A percentile compares a stretch with the other conserved stretches of the same genome.
Conservation (phyloP, 2,888 invertebrate species). For the Leistus spinibarbis region DNA sequence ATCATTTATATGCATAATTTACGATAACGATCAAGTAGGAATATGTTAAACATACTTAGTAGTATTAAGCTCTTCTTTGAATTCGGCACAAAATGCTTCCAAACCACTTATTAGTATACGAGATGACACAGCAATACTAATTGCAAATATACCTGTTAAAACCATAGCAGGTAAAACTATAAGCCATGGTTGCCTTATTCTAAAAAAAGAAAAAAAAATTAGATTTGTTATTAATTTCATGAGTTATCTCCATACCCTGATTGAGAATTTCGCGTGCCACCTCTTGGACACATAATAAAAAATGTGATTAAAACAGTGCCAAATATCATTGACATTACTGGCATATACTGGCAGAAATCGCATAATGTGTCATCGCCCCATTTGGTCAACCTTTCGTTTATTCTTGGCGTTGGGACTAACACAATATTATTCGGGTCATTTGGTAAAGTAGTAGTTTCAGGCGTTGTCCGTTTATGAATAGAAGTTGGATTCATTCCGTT, state of each 20-base stretch:
- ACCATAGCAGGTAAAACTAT: constrained; percentile 48
- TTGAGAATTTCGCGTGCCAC: constrained; percentile 44
- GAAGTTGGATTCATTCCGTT: neutral
- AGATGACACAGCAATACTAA: constrained; percentile 40
- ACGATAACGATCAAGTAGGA: too few relatives aligned
- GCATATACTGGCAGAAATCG: constrained; percentile 46
- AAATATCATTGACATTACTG: constrained; percentile 47
- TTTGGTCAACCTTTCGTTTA: neutral
- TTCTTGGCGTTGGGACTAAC: neutral
- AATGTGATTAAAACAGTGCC: constrained; percentile 46
- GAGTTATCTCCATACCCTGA: constrained; percentile 45
- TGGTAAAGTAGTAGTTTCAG: neutral
- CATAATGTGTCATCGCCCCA: constrained; percentile 45
- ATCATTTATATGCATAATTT: too few relatives aligned
- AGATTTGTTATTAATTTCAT: neutral
- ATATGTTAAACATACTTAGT: constrained; percentile 44
- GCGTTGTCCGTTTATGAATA: neutral
- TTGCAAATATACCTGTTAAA: constrained; percentile 42
- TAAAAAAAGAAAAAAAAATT: constrained; percentile 40
- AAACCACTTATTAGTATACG: constrained; percentile 42
- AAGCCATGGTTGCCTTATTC: constrained; percentile 47
- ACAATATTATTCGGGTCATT: too few relatives aligned
- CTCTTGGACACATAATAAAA: constrained; percentile 47
- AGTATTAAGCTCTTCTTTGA: constrained; percentile 44
- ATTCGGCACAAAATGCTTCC: constrained; percentile 46